phyloP scores from a whole-genome alignment of 2,113 vertebrate species.

The Protobothrops mucrosquamatus region DNA sequence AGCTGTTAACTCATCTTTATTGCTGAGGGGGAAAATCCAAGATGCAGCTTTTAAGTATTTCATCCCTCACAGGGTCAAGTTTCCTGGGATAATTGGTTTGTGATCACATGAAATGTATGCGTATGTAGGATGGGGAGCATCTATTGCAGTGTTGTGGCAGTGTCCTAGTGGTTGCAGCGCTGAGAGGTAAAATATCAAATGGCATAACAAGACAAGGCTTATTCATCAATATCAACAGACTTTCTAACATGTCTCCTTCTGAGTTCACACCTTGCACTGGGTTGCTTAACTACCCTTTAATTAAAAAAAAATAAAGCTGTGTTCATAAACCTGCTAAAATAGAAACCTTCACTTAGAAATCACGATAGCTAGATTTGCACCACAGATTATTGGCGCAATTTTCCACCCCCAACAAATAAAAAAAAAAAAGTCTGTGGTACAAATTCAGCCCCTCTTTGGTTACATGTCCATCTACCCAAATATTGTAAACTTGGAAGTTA shows the following conservation, averaged over 20 bases:
- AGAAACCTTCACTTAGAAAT: not conserved
- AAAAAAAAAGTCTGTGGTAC: not conserved
- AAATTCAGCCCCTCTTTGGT: not conserved
- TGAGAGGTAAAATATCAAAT: not conserved
- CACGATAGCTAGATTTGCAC: not conserved
- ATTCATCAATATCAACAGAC: not conserved
- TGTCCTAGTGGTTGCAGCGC: not conserved
- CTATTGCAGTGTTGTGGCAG: not conserved
- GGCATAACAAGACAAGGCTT: not conserved
- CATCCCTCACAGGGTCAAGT: constrained; percentile 35
- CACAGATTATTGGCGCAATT: not conserved
- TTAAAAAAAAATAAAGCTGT: not conserved
- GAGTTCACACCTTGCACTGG: not conserved
- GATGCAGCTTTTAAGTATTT: constrained; percentile 39
- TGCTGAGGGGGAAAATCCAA: constrained; percentile 38
- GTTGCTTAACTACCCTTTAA: not conserved
- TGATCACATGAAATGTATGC: constrained; percentile 9
- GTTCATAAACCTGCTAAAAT: not conserved
- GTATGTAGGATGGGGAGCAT: no score
- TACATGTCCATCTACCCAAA: not conserved
- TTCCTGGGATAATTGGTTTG: constrained; percentile 34
- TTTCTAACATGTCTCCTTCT: not conserved
- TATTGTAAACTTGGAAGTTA: not conserved
- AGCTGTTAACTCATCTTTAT: constrained; percentile 56
- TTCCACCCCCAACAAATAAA: not conserved